Evolutionary conservation across 2,797 vertebrate genomes (phyloP).

Genomic region (Apogon hyalosoma): DNA sequence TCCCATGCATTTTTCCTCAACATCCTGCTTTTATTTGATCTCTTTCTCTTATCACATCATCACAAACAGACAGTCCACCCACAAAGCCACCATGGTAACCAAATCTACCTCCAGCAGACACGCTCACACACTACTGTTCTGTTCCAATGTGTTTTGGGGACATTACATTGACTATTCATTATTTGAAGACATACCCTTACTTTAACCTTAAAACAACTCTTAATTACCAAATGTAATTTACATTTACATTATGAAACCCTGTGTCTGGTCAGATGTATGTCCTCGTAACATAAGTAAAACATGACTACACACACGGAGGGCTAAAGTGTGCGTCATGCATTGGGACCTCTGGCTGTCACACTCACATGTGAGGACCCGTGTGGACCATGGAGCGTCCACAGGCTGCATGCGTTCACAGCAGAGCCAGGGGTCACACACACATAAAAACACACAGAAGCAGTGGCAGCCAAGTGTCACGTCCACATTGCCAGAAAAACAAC

Average conservation of each 20-base stretch:
- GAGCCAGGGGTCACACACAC: slow-evolving; percentile 12
- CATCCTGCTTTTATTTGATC: slow-evolving; percentile 45
- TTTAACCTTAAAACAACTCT: slow-evolving; percentile 1
- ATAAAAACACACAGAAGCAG: slow-evolving; percentile 2
- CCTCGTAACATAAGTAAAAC: too few species aligned
- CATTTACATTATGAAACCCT: too few species aligned
- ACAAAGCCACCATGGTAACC: slow-evolving; percentile 69
- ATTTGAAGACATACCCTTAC: neutral
- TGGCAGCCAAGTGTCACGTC: slow-evolving; percentile 28
- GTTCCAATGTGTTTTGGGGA: neutral
- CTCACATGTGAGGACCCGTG: slow-evolving; percentile 59
- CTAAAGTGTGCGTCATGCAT: slow-evolving; percentile 47
- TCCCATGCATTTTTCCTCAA: slow-evolving; percentile 1
- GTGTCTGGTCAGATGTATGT: too few species aligned
- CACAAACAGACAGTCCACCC: slow-evolving; percentile 57
- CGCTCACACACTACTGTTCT: slow-evolving; percentile 2
- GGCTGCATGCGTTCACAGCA: slow-evolving; percentile 34
- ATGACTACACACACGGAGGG: slow-evolving; percentile 10
- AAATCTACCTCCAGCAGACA: slow-evolving; percentile 55
- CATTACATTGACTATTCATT: neutral
- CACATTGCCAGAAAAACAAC: slow-evolving; percentile 10
- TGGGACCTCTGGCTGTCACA: slow-evolving; percentile 62
- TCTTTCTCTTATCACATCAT: slow-evolving; percentile 49
- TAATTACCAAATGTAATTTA: neutral
- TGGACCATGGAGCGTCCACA: slow-evolving; percentile 38